Evolutionary conservation across 2,113 vertebrate species (phyloP).

Genomic region (Bungarus multicinctus): DNA sequence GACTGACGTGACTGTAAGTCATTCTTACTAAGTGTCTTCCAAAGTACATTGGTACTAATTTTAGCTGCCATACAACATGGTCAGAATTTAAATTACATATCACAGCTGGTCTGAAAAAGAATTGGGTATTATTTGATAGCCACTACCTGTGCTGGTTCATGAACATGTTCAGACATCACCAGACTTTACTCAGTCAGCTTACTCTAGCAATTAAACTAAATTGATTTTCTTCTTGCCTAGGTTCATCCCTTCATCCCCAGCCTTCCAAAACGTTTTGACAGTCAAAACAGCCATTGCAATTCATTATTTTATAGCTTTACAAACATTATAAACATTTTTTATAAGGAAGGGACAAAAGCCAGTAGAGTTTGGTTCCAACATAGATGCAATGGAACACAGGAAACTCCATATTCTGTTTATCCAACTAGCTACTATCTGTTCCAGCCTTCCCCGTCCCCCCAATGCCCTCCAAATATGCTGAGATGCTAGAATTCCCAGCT

Average conservation of each 20-base stretch:
- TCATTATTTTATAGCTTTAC: not conserved
- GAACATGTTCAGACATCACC: not conserved
- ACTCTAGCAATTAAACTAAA: not conserved
- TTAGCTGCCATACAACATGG: not conserved
- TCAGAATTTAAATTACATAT: not conserved
- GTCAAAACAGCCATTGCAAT: not conserved
- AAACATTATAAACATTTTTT: not conserved
- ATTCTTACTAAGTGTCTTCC: not conserved
- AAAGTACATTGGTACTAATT: not conserved
- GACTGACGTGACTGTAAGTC: not conserved
- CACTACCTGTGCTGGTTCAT: not conserved
- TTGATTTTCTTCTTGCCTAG: not conserved
- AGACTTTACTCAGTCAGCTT: not conserved
- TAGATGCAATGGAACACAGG: not conserved
- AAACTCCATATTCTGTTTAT: not conserved
- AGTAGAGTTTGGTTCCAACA: not conserved
- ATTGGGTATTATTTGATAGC: not conserved
- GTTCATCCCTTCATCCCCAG: not conserved
- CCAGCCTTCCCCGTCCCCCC: not conserved
- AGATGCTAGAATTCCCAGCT: not conserved
- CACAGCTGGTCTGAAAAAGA: not conserved
- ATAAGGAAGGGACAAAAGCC: not conserved
- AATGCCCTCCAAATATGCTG: not conserved
- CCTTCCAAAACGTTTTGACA: not conserved
- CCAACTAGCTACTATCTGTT: not conserved